Base-by-base conservation (phyloP, 2,113 vertebrate species). In the Syrmaticus mikado region DNA sequence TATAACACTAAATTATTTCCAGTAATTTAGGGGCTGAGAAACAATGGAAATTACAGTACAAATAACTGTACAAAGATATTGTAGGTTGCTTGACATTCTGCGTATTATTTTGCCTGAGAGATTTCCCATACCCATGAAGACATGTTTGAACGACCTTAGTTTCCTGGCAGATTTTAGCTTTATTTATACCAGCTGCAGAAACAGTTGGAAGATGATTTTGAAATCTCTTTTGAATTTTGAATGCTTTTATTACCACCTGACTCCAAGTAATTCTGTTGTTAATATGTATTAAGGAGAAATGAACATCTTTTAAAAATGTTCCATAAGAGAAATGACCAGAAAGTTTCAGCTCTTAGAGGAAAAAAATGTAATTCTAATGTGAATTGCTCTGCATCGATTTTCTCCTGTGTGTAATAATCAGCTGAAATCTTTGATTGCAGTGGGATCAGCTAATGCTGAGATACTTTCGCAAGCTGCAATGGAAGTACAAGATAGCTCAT, bases 121-220 rank as follows among this genome's bases (percentile, higher is more conserved):
- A 81, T 86, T 94, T 75, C 32, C 28, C 20, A 4, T 28, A 36
- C 14, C 13, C 4, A 3, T 74, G 61, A 84, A 83, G 41, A 36
- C 27, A 20, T n/a, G 22, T 84, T 85, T 84, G 66, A 90, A 57
- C 52, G 78, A 75, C 17, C 38, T 90, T 60, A 72, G 10, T 61
- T 32, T 60, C 41, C 28, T 75, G 43, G 40, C 40, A 65, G 43
- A 79, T 79, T 88, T 90, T 78, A 68, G 25, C 62, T 88, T 81
- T 46, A 21, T 71, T 93, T 93, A n/a, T 78, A 89, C 20, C 70
- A 88, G 61, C 86, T 90, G 83, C 61, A 48, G 48, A 90, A 93
- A 75, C 48, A 85, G 60, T 81, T 95, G 38, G 70, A 92, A 86
- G 38, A 57, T 90, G 25, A 81, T 90, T 87, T 58, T 82, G 50